A percentile compares a stretch with the other conserved stretches of the same genome.
Conservation (phyloP, 2,888 invertebrate genomes). For the Eretmocerus hayati region DNA sequence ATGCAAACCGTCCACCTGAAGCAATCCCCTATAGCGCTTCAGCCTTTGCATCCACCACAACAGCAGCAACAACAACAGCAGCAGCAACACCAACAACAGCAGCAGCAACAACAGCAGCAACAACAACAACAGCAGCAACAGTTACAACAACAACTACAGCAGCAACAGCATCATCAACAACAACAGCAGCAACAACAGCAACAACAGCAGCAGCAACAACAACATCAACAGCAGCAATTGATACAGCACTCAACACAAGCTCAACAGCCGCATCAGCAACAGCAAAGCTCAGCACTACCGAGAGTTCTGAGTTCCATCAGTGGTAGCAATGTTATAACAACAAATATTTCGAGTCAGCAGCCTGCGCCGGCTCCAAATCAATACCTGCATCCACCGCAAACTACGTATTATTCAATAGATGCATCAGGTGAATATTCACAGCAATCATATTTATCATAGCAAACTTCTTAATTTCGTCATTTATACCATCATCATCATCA, state of each 20-base stretch:
- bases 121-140: constrained; percentile 16
- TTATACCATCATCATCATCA: background rate
- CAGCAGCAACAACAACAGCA: constrained; percentile 6
- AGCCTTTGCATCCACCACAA: constrained; percentile 5
- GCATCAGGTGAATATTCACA: constrained; percentile 32
- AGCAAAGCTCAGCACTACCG: constrained; percentile 8
- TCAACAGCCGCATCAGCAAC: background rate
- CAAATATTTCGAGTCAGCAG: constrained; percentile 26
- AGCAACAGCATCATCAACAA: constrained; percentile 4
- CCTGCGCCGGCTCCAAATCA: constrained; percentile 36
- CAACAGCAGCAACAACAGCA: constrained; percentile 6
- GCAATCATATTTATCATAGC: background rate
- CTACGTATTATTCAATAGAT: constrained; percentile 41
- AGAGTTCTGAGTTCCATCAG: constrained; percentile 21
- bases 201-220: constrained; percentile 16
- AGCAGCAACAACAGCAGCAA: constrained; percentile 12
- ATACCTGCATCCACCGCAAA: constrained; percentile 38
- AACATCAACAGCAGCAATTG: constrained; percentile 16
- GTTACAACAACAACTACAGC: constrained; percentile 16
- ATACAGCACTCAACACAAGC: background rate
- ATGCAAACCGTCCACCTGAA: constrained; percentile 42
- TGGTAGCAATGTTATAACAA: constrained; percentile 27
- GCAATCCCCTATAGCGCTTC: constrained; percentile 21
- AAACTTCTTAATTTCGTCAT: background rate
- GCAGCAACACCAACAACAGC: constrained; percentile 19